A percentile compares a stretch with the other conserved stretches of the same genome.
These are phyloP conservation scores for Rhinolophus ferrumequinum DNA, from an alignment of 2,113 vertebrate species.

Conservation along the genomic window DNA sequence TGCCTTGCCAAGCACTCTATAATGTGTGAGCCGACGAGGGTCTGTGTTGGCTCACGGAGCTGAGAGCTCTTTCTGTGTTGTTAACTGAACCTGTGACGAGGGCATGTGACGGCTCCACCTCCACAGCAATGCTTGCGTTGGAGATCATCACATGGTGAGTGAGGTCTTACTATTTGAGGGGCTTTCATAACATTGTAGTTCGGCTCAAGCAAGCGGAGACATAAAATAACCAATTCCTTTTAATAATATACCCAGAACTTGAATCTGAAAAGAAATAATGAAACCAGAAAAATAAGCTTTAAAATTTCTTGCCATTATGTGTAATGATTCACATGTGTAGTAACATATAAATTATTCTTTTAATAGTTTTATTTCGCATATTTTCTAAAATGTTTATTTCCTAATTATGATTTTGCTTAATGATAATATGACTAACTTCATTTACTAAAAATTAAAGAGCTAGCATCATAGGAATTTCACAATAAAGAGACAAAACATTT, in stretches of 20 bases:
- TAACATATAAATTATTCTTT: background rate
- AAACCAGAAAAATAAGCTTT: background rate
- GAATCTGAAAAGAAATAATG: background rate
- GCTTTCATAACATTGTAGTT: background rate
- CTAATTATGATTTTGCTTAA: background rate
- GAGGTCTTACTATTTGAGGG: background rate
- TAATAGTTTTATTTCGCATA: background rate
- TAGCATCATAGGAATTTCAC: background rate
- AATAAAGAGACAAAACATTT: background rate
- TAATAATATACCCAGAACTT: background rate
- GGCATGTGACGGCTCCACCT: too few species aligned
- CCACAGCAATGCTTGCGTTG: background rate
- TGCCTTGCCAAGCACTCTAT: too few species aligned
- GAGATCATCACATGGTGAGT: background rate
- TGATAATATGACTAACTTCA: background rate
- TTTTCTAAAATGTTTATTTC: constrained; percentile 31
- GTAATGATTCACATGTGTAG: background rate
- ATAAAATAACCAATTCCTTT: background rate
- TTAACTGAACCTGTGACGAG: background rate
- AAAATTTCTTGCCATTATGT: background rate
- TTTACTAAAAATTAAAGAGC: constrained; percentile 33
- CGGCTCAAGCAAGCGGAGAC: background rate
- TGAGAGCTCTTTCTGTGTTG: background rate
- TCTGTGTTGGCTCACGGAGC: background rate
- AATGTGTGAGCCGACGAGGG: too few species aligned